Evolutionary conservation across 2,113 vertebrate genomes (phyloP).

Genomic region (Platichthys stellatus): DNA sequence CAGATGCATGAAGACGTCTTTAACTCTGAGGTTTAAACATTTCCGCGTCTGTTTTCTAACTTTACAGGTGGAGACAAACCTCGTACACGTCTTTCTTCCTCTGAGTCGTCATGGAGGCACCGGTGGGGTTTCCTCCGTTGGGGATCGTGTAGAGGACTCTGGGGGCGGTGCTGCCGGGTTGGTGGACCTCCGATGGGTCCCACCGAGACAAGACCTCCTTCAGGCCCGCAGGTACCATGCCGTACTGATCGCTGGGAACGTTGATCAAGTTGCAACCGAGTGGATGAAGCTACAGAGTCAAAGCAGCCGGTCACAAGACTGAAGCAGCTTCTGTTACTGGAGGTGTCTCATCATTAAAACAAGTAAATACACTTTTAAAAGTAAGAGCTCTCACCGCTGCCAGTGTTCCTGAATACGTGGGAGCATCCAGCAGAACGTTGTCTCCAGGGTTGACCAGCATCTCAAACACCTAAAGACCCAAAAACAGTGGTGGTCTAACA

Average conservation of each 20-base stretch:
- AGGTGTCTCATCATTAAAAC: not conserved
- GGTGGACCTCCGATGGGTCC: constrained; percentile 85
- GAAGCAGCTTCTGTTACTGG: fast-evolving
- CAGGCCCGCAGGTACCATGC: constrained; percentile 89
- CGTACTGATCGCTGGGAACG: constrained; percentile 88
- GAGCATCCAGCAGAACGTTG: constrained; percentile 89
- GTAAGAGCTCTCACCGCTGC: constrained; percentile 82
- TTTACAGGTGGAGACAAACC: constrained; percentile 69
- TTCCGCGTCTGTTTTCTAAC: not conserved
- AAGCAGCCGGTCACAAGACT: not conserved
- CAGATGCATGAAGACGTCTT: too few species aligned
- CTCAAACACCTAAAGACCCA: constrained; percentile 88
- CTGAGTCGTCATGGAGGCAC: constrained; percentile 86
- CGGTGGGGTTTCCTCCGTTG: constrained; percentile 94
- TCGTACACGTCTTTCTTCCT: constrained; percentile 92
- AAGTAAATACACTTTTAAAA: not conserved
- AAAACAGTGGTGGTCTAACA: not conserved
- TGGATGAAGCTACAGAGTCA: constrained; percentile 85
- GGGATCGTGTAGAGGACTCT: constrained; percentile 93
- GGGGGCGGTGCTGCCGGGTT: constrained; percentile 75
- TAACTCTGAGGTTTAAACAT: too few species aligned
- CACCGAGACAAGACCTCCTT: constrained; percentile 86
- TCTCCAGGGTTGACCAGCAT: constrained; percentile 95
- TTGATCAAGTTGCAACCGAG: constrained; percentile 91
- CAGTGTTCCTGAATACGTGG: constrained; percentile 90